Conservation (phyloP, 1,140 invertebrate genomes). For the Archivesica marissinica region DNA sequence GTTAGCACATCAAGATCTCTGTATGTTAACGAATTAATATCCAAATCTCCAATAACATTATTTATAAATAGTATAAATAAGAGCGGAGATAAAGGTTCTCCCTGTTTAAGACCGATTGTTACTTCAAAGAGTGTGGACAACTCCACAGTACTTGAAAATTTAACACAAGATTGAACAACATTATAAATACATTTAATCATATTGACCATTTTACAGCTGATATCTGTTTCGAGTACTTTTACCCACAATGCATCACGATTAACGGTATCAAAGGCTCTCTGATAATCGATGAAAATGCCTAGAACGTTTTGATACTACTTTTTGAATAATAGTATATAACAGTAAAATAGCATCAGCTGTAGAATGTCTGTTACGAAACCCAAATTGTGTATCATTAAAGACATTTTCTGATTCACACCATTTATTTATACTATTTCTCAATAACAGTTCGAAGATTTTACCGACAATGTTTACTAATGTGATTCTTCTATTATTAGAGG, state of each 20-base stretch:
- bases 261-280: conserved; percentile 22
- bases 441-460: too few relatives aligned
- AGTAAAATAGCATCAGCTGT: conserved; percentile 45
- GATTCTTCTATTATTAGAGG: conserved; percentile 37
- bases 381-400: conserved; percentile 20
- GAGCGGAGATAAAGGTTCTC: conserved; percentile 13
- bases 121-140: conserved; percentile 26
- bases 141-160: conserved; percentile 6
- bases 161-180: conserved; percentile 21
- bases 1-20: background rate
- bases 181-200: conserved; percentile 26
- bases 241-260: conserved; percentile 38
- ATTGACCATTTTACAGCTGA: conserved; percentile 32
- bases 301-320: background rate
- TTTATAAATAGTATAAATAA: conserved; percentile 30
- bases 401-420: conserved; percentile 28
- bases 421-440: conserved; percentile 9
- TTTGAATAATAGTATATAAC: conserved; percentile 31
- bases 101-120: conserved; percentile 13
- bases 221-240: conserved; percentile 4
- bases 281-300: conserved; percentile 35
- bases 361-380: conserved; percentile 15
- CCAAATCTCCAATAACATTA: background rate
- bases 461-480: too few relatives aligned
- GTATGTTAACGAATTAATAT: background rate